Evolutionary conservation across 2,888 invertebrate genomes (phyloP), one percentile per base, ranked within the genome.

Genomic region (Papilio gigon): DNA sequence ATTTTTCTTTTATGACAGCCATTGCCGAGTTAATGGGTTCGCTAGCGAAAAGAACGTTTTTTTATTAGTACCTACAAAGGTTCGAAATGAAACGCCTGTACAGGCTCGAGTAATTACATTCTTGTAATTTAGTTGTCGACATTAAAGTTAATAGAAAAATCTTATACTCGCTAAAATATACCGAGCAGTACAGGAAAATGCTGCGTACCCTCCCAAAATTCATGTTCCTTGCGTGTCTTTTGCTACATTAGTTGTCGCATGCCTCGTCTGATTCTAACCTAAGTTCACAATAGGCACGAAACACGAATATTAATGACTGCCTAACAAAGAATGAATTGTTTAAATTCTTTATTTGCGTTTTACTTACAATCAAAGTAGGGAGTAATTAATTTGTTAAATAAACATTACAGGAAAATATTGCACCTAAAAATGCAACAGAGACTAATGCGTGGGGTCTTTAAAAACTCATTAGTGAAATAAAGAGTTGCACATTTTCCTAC

Each of bases 371-470:
- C 22, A 25, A 22, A 25, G 1, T 42, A 42, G 9, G 8, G 8
- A 20, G 44, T 44, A 20, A 22, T 22, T 47, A 47, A 12, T 47
- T n/a, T 14, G n/a, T 56, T 53, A 9, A 53, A 25, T n/a, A 27
- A 56, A 56, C 4, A 30, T 4, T 50, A 17, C 8, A 30, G 30
- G 12, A 30, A 56, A 25, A 50, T 11, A 22, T 35, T 47, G 37
- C 17, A 60, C 14, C 22, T 37, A 60, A 60, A 58, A 60, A 50
- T 61, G 61, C 53, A 61, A 20, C 33, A 50, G 25, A 12, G 22
- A 47, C 79, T 84, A 86, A 86, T 86, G 84, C 78, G 80, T 72
- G 69, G 75, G 76, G 81, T 87, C 81, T 87, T 87, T 86, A 87
- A 86, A 86, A 87, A 81, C 83, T 85, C 87, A 86, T 87, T 84